Evolutionary conservation across 2,888 invertebrate species (phyloP).

Genomic region (Endotricha flammealis): DNA sequence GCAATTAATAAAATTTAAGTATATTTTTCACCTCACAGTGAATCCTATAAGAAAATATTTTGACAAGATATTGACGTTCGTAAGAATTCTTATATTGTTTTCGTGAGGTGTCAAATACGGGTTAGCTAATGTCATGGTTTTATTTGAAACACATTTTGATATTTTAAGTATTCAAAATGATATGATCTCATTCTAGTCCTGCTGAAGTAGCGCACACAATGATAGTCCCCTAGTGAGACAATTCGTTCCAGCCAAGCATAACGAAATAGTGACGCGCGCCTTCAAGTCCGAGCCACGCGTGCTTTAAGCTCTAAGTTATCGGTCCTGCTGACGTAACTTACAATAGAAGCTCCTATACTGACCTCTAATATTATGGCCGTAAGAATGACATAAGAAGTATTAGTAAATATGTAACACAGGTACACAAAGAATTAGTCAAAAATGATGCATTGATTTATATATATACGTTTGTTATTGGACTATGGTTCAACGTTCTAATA

Average conservation of each 20-base stretch:
- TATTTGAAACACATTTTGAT: too few species aligned
- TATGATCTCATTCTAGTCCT: too few species aligned
- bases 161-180: too few species aligned
- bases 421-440: conserved; percentile 42
- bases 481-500: too few species aligned
- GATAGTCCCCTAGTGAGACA: conserved; percentile 51
- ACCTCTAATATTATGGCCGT: conserved; percentile 16
- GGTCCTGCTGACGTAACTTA: conserved; percentile 20
- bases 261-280: conserved; percentile 58
- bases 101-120: too few species aligned
- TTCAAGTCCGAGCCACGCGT: conserved; percentile 65
- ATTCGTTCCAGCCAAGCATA: conserved; percentile 71
- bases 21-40: too few species aligned
- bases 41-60: too few species aligned
- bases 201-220: conserved; percentile 28
- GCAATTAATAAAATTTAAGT: too few species aligned
- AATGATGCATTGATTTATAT: conserved; percentile 50
- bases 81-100: too few species aligned
- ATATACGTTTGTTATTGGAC: too few species aligned
- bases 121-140: too few species aligned
- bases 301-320: conserved; percentile 42
- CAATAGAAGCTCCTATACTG: conserved; percentile 9
- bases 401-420: conserved; percentile 22
- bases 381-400: conserved; percentile 11
- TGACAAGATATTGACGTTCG: too few species aligned